These are phyloP conservation scores for Drosophila nannoptera DNA, from an alignment of 1,140 invertebrate species.

Conservation along the genomic window DNA sequence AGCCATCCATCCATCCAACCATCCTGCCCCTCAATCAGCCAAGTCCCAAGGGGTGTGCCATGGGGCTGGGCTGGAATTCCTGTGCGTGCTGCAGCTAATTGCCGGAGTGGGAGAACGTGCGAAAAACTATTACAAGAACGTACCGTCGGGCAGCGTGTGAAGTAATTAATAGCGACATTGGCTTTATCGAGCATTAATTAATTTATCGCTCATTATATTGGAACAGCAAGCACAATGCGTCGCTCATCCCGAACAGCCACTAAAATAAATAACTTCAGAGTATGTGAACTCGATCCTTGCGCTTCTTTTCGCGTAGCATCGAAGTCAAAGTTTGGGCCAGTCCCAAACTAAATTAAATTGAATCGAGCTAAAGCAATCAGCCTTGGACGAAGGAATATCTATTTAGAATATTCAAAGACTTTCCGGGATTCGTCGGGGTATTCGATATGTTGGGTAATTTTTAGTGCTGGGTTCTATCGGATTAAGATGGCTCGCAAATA, in stretches of 20 bases:
- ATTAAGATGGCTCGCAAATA: conserved; percentile 40
- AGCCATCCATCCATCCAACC: neutral
- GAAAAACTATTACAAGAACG: conserved; percentile 62
- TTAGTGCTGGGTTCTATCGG: conserved; percentile 42
- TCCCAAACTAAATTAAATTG: conserved; percentile 34
- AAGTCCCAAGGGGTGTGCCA: neutral
- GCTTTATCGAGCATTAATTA: conserved; percentile 71
- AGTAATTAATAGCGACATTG: conserved; percentile 73
- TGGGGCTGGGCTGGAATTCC: conserved; percentile 1
- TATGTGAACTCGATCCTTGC: neutral
- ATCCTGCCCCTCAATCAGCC: neutral
- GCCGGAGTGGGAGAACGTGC: conserved; percentile 31
- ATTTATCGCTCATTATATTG: conserved; percentile 60
- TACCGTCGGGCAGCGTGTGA: conserved; percentile 29
- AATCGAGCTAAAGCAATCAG: neutral
- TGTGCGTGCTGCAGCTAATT: conserved; percentile 53
- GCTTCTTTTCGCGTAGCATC: neutral
- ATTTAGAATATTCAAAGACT: too few relatives aligned
- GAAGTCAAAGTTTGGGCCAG: conserved; percentile 44
- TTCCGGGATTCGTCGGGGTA: neutral
- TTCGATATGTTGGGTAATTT: conserved; percentile 19
- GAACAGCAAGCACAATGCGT: neutral
- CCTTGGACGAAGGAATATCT: neutral
- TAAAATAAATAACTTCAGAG: neutral
- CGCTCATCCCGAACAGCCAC: neutral